Evolutionary conservation across 2,797 vertebrate species (phyloP).

Genomic region (Silurus lanzhouensis): DNA sequence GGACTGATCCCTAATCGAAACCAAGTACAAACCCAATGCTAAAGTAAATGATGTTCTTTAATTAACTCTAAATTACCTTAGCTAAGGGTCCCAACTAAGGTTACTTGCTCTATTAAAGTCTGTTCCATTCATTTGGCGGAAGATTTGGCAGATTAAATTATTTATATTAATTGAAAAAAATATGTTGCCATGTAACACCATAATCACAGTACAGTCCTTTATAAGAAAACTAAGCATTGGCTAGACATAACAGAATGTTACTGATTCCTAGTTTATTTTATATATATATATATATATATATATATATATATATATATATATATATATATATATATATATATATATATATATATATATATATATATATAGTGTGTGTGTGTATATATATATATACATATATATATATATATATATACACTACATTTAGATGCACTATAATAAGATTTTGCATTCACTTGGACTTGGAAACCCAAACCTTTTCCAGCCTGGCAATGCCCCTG

Average conservation of each 20-base stretch:
- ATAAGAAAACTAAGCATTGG: not conserved
- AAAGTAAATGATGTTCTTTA: not conserved
- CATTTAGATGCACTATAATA: too few species aligned
- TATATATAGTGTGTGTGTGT: too few species aligned
- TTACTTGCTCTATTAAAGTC: not conserved
- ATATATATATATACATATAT: too few species aligned
- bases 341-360: too few species aligned
- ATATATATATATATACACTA: too few species aligned
- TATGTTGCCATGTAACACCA: not conserved
- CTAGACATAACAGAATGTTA: not conserved
- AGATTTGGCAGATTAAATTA: not conserved
- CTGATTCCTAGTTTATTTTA: not conserved
- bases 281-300: too few species aligned
- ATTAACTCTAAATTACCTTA: not conserved
- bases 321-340: too few species aligned
- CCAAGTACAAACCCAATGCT: too few species aligned
- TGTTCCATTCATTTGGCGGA: not conserved
- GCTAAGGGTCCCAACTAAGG: not conserved
- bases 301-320: too few species aligned
- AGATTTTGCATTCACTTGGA: too few species aligned
- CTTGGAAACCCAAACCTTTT: too few species aligned
- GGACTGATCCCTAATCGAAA: not conserved
- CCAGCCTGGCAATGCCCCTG: too few species aligned
- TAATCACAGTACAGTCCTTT: not conserved
- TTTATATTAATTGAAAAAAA: not conserved